Conservation (phyloP, 1,140 invertebrate genomes). For the Vanessa atalanta region DNA sequence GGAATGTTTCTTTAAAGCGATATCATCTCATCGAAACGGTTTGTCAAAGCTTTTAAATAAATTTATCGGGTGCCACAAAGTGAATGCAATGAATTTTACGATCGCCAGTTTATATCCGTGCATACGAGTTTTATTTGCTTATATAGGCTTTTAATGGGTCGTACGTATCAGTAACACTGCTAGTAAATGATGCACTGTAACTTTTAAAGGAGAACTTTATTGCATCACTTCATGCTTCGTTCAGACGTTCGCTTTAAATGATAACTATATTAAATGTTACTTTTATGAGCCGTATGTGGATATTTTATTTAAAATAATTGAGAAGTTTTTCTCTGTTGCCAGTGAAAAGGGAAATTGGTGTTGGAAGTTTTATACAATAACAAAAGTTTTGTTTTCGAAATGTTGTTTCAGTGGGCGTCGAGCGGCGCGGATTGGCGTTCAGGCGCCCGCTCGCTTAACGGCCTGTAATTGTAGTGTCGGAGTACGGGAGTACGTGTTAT, state of each 20-base stretch:
- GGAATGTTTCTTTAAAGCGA: conserved; percentile 12
- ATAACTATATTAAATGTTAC: conserved; percentile 36
- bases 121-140: conserved; percentile 75
- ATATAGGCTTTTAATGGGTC: conserved; percentile 74
- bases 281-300: conserved; percentile 32
- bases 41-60: conserved; percentile 72
- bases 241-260: conserved; percentile 41
- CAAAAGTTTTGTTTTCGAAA: conserved; percentile 26
- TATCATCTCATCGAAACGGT: conserved; percentile 27
- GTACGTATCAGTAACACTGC: conserved; percentile 66
- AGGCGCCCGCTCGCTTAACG: conserved; percentile 31
- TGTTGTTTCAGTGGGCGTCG: conserved; percentile 18
- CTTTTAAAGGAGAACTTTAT: conserved; percentile 50
- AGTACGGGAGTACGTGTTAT: conserved; percentile 47
- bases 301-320: conserved; percentile 43
- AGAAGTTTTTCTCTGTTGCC: conserved; percentile 28
- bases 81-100: conserved; percentile 75
- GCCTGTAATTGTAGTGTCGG: conserved; percentile 50
- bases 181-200: conserved; percentile 63
- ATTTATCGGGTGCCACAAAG: conserved; percentile 67
- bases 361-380: conserved; percentile 25
- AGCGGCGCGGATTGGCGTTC: conserved; percentile 24
- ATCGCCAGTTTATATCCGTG: conserved; percentile 63
- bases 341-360: conserved; percentile 21
- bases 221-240: conserved; percentile 43